phyloP scores from a whole-genome alignment of 2,113 vertebrate species.

The Odontesthes bonariensis region DNA sequence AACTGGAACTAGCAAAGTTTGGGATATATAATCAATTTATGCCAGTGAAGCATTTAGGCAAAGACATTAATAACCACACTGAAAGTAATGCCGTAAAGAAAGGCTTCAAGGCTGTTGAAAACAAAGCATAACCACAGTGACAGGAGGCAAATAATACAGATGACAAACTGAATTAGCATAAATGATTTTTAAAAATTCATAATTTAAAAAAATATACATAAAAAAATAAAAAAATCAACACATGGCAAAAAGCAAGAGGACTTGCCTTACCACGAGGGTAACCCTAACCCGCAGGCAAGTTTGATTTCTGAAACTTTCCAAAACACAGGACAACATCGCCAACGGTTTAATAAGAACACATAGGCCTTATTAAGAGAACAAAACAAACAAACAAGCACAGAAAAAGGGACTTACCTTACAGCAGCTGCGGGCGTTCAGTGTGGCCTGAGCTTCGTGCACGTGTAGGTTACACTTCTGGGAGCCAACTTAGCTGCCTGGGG shows the following conservation, averaged over 20 bases:
- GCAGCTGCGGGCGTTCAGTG: constrained; percentile 38
- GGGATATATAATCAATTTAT: constrained; percentile 9
- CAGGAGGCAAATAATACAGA: background rate
- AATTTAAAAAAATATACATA: background rate
- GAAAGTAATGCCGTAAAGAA: background rate
- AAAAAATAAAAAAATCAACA: constrained; percentile 4
- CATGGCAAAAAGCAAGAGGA: background rate
- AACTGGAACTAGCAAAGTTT: background rate
- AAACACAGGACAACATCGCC: constrained; percentile 3
- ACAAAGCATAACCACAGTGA: background rate
- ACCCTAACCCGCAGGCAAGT: no score
- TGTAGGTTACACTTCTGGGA: constrained; percentile 24
- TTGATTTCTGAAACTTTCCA: constrained; percentile 29
- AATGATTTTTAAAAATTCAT: background rate
- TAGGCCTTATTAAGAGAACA: no score
- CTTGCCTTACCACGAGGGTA: background rate
- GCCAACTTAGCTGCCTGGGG: constrained; percentile 28
- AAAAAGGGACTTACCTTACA: constrained; percentile 34
- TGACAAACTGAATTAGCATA: constrained; percentile 7
- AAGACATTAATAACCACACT: background rate
- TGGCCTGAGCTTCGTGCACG: constrained; percentile 6
- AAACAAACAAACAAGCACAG: background rate
- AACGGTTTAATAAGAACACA: constrained; percentile 8
- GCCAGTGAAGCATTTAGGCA: background rate
- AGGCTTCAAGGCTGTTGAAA: constrained; percentile 12